A percentile compares a stretch with the other conserved stretches of the same genome.
These are phyloP conservation scores for Cynoglossus semilaevis DNA, from an alignment of 2,113 vertebrate species.

Conservation along the genomic window DNA sequence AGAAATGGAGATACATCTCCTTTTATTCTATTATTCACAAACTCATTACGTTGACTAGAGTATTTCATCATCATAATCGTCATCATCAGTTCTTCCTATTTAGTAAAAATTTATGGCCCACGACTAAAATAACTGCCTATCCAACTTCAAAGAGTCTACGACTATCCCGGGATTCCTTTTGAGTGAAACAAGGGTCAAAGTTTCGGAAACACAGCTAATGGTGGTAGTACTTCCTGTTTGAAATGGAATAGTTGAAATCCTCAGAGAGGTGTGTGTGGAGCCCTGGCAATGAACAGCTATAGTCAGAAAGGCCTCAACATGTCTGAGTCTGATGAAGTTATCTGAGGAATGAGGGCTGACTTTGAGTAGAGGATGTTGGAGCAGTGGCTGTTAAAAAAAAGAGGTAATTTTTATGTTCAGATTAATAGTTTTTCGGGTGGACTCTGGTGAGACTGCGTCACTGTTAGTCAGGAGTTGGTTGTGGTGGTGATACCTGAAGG, in stretches of 20 bases:
- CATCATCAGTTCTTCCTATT: slow-evolving; percentile 41
- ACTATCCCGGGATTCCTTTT: slow-evolving; percentile 32
- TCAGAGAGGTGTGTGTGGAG: slow-evolving; percentile 54
- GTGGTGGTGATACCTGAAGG: neutral
- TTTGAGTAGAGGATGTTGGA: neutral
- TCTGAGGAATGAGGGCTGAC: neutral
- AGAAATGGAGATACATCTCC: too few species aligned
- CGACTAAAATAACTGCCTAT: slow-evolving; percentile 30
- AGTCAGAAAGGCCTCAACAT: slow-evolving; percentile 37
- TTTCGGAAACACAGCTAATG: slow-evolving; percentile 26
- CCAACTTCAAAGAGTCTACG: slow-evolving; percentile 9
- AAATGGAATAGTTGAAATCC: slow-evolving; percentile 63
- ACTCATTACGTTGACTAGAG: too few species aligned
- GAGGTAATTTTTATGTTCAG: neutral
- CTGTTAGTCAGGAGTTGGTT: neutral
- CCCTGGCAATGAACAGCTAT: slow-evolving; percentile 22
- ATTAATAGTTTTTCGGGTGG: neutral
- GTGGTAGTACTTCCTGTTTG: slow-evolving; percentile 48
- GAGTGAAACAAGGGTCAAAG: slow-evolving; percentile 45
- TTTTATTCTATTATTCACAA: too few species aligned
- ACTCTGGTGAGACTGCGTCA: neutral
- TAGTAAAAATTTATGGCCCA: neutral
- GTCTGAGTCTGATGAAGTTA: slow-evolving; percentile 29
- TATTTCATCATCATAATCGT: slow-evolving; percentile 8
- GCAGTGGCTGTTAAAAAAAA: neutral